Evolutionary conservation across 2,113 vertebrate species (phyloP).

Genomic region (Thunnus thynnus): DNA sequence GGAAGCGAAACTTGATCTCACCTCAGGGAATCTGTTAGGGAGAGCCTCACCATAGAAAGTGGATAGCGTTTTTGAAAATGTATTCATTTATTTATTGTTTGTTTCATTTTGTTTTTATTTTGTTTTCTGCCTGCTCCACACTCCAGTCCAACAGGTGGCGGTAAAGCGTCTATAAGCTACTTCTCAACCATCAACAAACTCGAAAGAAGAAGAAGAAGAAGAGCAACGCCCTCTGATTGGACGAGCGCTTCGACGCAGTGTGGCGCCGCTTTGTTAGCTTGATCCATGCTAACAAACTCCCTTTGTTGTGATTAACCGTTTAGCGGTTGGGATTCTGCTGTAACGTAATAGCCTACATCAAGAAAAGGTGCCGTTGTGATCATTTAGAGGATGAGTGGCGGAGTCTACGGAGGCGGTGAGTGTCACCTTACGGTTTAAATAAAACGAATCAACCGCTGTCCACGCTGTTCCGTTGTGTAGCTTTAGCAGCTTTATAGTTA

Average conservation of each 20-base stretch:
- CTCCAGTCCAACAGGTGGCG: too few species aligned
- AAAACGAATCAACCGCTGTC: constrained; percentile 43
- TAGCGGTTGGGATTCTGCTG: constrained; percentile 31
- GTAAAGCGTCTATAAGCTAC: too few species aligned
- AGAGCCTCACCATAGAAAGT: too few species aligned
- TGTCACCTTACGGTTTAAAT: constrained; percentile 31
- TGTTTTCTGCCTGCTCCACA: too few species aligned
- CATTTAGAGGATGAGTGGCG: constrained; percentile 84
- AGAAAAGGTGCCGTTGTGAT: constrained; percentile 20
- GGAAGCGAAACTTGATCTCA: too few species aligned
- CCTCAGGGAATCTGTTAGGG: too few species aligned
- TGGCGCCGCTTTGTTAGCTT: constrained; percentile 64
- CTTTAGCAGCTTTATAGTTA: constrained; percentile 51
- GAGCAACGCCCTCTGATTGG: constrained; percentile 63
- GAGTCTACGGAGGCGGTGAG: constrained; percentile 89
- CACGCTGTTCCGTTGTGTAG: constrained; percentile 67
- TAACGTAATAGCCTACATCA: constrained; percentile 9
- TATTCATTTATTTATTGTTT: too few species aligned
- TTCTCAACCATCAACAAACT: too few species aligned
- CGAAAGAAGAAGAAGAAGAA: too few species aligned
- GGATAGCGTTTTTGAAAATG: too few species aligned
- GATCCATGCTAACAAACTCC: constrained; percentile 58
- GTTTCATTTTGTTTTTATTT: too few species aligned
- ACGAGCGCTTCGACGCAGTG: constrained; percentile 1
- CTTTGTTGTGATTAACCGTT: constrained; percentile 80